Evolutionary conservation across 2,113 vertebrate species (phyloP).

Genomic region (Sorex araneus): DNA sequence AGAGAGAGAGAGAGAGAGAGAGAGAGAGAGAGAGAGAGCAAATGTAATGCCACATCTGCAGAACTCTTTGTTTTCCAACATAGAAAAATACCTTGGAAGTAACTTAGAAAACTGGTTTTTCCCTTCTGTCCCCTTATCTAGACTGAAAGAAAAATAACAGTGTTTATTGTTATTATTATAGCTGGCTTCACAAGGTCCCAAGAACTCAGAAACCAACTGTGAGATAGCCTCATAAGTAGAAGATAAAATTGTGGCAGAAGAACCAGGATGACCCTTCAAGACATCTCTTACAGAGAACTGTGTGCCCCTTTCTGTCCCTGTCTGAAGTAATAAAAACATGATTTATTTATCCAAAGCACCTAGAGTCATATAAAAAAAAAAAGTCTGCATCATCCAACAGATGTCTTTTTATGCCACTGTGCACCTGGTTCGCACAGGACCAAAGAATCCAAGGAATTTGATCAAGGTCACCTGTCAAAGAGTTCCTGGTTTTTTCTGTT

Average conservation of each 20-base stretch:
- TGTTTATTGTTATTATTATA: conserved; percentile 72
- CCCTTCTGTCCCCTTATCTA: conserved; percentile 59
- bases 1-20: neutral
- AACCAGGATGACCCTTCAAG: conserved; percentile 63
- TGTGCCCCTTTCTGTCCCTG: conserved; percentile 67
- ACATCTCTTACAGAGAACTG: conserved; percentile 51
- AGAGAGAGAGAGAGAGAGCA: neutral
- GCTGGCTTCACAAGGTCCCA: conserved; percentile 63
- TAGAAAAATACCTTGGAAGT: conserved; percentile 6
- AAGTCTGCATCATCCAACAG: neutral
- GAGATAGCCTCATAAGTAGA: conserved; percentile 64
- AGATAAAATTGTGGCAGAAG: conserved; percentile 60
- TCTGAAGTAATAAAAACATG: conserved; percentile 61
- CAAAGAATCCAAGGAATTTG: conserved; percentile 67
- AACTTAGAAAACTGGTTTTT: conserved; percentile 59
- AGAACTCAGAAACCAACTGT: conserved; percentile 69
- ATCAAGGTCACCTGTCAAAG: conserved; percentile 68
- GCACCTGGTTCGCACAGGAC: conserved; percentile 65
- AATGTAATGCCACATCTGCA: neutral
- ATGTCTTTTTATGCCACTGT: conserved; percentile 62
- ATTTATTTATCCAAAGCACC: conserved; percentile 66
- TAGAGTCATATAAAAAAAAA: conserved; percentile 61
- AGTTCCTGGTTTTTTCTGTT: conserved; percentile 73
- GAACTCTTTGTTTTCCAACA: conserved; percentile 45
- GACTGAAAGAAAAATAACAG: conserved; percentile 67